Percentiles rank a stretch among this genome's conserved stretches.
Evolutionary conservation across 1,140 invertebrate species (phyloP).

Genomic region (Acromyrmex echinatior): DNA sequence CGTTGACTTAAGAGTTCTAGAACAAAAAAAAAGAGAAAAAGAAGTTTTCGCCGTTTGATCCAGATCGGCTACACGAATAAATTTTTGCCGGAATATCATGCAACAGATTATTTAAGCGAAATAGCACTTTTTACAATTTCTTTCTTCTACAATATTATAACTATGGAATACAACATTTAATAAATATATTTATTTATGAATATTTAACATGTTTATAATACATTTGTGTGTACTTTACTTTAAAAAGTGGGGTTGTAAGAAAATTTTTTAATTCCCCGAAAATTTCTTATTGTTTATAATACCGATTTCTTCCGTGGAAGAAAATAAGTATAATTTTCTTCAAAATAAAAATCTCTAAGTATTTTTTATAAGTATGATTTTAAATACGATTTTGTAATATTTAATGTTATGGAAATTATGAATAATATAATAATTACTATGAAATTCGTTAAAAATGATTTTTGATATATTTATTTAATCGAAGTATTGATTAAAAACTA

Average conservation of each 20-base stretch:
- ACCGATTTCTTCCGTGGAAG: not conserved
- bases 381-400: not conserved
- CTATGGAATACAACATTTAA: conserved; percentile 20
- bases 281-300: not conserved
- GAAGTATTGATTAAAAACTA: not conserved
- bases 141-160: not conserved
- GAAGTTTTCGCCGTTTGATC: conserved; percentile 31
- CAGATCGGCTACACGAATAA: conserved; percentile 1
- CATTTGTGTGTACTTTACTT: not conserved
- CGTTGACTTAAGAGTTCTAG: conserved; percentile 88
- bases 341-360: not conserved
- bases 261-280: not conserved
- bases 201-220: not conserved
- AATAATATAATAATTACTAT: not conserved
- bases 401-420: not conserved
- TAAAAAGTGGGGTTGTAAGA: too few species aligned
- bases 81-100: conserved; percentile 26
- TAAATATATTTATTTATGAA: conserved; percentile 19
- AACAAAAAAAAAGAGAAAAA: conserved; percentile 41
- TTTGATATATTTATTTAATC: not conserved
- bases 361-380: not conserved
- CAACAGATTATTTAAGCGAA: conserved; percentile 59
- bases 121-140: conserved; percentile 35
- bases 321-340: not conserved
- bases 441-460: not conserved